phyloP scores from a whole-genome alignment of 64 coral and sea anemone species.

The Actinia tenebrosa region DNA sequence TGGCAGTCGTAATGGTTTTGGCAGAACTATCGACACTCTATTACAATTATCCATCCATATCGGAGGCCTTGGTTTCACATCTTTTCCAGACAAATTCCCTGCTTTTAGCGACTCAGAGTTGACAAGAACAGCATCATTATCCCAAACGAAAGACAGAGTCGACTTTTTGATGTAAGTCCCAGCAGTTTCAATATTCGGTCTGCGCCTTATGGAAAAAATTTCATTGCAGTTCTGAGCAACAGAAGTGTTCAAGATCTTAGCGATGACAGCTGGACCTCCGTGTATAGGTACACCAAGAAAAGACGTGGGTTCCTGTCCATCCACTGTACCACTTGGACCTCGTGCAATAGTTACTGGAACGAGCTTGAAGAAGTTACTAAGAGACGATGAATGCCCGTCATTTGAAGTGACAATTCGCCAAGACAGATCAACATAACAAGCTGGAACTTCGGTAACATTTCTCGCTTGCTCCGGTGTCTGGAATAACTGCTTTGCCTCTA shows the following conservation, averaged over 20 bases:
- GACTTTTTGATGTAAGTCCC: neutral
- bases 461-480: neutral
- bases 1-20: neutral
- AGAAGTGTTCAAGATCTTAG: conserved; percentile 11
- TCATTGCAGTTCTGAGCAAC: neutral
- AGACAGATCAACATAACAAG: conserved; percentile 3
- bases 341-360: neutral
- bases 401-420: conserved; percentile 19
- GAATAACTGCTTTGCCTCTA: neutral
- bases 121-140: neutral
- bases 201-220: neutral
- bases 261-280: neutral
- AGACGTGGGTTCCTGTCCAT: neutral
- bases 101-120: neutral
- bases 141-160: neutral
- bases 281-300: conserved; percentile 13
- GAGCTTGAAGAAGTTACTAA: conserved; percentile 9
- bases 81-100: neutral
- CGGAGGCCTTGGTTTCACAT: neutral
- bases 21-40: neutral
- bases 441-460: neutral
- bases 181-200: neutral
- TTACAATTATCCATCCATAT: neutral
- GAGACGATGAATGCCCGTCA: neutral
- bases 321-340: neutral